Evolutionary conservation across 2,797 vertebrate species (phyloP).

Genomic region (Pseudochaenichthys georgianus): DNA sequence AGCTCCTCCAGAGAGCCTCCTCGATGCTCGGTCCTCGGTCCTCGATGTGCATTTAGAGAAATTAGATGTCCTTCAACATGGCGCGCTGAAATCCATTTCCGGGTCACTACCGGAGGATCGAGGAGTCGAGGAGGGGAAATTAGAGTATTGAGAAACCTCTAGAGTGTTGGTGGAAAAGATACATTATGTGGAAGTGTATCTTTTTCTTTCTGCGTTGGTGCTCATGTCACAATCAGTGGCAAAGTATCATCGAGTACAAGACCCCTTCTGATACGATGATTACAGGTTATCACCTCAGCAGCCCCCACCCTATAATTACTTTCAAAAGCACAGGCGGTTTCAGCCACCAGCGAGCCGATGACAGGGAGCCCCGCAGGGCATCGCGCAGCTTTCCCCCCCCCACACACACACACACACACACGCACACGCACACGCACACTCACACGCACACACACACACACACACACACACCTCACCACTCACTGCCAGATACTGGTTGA

Average conservation of each 20-base stretch:
- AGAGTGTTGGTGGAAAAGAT: background rate
- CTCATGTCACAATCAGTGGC: conserved; percentile 13
- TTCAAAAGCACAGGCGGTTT: conserved; percentile 35
- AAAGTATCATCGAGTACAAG: conserved; percentile 20
- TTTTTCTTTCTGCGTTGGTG: too few relatives aligned
- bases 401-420: too few relatives aligned
- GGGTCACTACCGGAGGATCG: too few relatives aligned
- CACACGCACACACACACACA: too few relatives aligned
- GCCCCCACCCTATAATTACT: conserved; percentile 56
- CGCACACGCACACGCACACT: too few relatives aligned
- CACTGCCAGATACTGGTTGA: conserved; percentile 40
- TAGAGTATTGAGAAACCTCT: too few relatives aligned
- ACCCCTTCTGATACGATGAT: conserved; percentile 54
- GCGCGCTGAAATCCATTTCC: too few relatives aligned
- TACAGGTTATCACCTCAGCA: conserved; percentile 55
- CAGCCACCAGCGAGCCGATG: conserved; percentile 48
- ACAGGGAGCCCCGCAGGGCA: conserved; percentile 37
- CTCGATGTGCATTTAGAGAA: too few relatives aligned
- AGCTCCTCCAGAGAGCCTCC: too few relatives aligned
- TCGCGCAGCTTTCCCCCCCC: conserved; percentile 3
- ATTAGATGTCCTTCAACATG: too few relatives aligned
- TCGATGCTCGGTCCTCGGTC: too few relatives aligned
- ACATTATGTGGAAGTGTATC: background rate
- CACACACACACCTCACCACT: conserved; percentile 26
- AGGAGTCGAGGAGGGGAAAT: too few relatives aligned